Evolutionary conservation across 92 coral and sea anemone genomes (phyloP), one percentile per base, ranked within the genome.

Genomic region (Paragorgia papillata): DNA sequence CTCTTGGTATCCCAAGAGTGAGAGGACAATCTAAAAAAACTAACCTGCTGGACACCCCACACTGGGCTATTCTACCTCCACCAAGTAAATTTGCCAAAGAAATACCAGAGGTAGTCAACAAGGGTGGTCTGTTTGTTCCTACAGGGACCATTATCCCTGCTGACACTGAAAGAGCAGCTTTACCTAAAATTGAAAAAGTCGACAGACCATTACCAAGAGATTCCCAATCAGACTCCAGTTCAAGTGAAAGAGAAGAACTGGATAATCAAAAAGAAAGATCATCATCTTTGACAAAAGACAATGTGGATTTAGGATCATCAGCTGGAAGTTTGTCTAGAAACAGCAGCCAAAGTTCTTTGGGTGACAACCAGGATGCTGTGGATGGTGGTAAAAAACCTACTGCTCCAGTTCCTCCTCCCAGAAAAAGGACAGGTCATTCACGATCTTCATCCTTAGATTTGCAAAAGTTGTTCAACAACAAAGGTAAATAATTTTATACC

Each of bases 391-490:
- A 80, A 74, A 94, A 67, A 50, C n/a, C n/a, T n/a, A 56, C 68
- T 30, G 90, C 88, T 65, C 97, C 97, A 19, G 90, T 90, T 57
- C 98, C 98, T 39, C 92, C 97, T 43, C 90, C 92, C 9, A 88
- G 91, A 35, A 91, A 77, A 48, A 88, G 87, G 80, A 88, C 86
- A 77, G 98, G 98, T 18, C 98, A 94, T 58, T 91, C 98, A 51
- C 90, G 98, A 73, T 88, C 98, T 13, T 94, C 98, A 0, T 94
- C 98, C 19, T 66, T 94, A 82, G 98, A 94, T 80, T 82, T 94
- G 8, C 92, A 94, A 67, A 94, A 91, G 68, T 79, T 94, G 60
- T 94, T 94, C 81, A 96, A 92, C 48, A 73, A 90, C 18, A 94
- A 89, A 77, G 87, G 90, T 62, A 91, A 89, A 55, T 90, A 87